Base-by-base conservation (phyloP, 2,797 vertebrate genomes). In the Euthynnus affinis region DNA sequence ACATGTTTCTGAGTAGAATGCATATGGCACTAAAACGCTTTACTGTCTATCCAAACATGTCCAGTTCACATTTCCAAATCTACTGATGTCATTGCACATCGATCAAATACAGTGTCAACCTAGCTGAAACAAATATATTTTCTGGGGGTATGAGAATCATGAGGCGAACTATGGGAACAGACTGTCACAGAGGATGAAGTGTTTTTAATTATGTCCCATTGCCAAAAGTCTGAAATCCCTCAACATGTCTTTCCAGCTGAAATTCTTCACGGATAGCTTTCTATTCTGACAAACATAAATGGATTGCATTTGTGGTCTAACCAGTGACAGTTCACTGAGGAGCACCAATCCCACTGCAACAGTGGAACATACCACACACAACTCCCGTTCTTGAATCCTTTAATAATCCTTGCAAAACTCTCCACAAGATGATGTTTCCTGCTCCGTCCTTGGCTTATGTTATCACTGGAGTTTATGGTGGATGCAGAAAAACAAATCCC, bases 71-170 rank as follows among this genome's bases (percentile, higher is more conserved):
- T 83, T 49, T 91, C 72, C 86, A 87, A 87, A 78, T 51, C 48
- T 66, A 62, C 40, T 90, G 87, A 92, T 86, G 87, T 92, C 87
- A 92, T 81, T 27, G 55, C 65, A 73, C 86, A 90, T 88, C 76
- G 59, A 85, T 90, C 86, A 89, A 80, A 76, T 13, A 60, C 62
- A 22, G 48, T 63, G 73, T 84, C 78, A 81, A 74, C 63, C 37
- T 14, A 34, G 75, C 73, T 78, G 69, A 88, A 76, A 57, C 57
- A 69, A 83, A 81, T 53, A 34, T 3, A 55, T 77, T 60, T 80
- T 59, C 23, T 18, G n/a, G 53, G 25, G 42, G 74, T 78, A 76
- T 69, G 75, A 74, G 71, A 71, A 67, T 74, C 52, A 74, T 13
- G 29, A 57, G 80, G 71, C 59, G 25, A 83, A 57, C 76, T 70